A percentile compares a stretch with the other conserved stretches of the same genome.
phyloP scores from a whole-genome alignment of 2,113 vertebrate species.

The Phoenicopterus ruber region DNA sequence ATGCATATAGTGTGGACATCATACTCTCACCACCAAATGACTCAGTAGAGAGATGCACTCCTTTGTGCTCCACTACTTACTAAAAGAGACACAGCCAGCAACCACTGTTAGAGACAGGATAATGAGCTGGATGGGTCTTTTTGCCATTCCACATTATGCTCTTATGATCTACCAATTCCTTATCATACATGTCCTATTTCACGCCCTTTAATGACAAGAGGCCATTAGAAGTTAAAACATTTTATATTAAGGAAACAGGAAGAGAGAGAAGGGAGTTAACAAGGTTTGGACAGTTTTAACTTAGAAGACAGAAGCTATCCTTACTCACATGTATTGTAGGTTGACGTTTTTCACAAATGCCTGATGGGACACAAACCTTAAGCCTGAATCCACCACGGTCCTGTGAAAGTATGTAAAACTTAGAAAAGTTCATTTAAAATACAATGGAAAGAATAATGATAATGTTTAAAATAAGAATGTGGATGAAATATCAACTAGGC shows the following conservation, averaged over 20 bases:
- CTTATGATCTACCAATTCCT: background rate
- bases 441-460: background rate
- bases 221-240: background rate
- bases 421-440: background rate
- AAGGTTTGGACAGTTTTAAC: background rate
- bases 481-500: background rate
- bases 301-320: background rate
- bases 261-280: background rate
- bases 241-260: background rate
- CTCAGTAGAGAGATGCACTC: background rate
- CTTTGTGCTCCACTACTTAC: background rate
- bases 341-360: slow-evolving; percentile 87
- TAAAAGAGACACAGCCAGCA: background rate
- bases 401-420: slow-evolving; percentile 63
- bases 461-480: background rate
- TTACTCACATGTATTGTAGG: slow-evolving; percentile 89
- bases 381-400: slow-evolving; percentile 87
- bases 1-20: background rate
- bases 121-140: background rate
- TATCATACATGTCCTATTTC: background rate
- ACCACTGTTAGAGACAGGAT: background rate
- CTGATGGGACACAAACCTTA: slow-evolving; percentile 84
- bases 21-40: background rate
- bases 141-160: background rate
- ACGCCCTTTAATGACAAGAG: background rate